Percentiles rank a stretch among this genome's conserved stretches.
Conservation (phyloP, 1,140 invertebrate species). For the Gryon sp. region DNA sequence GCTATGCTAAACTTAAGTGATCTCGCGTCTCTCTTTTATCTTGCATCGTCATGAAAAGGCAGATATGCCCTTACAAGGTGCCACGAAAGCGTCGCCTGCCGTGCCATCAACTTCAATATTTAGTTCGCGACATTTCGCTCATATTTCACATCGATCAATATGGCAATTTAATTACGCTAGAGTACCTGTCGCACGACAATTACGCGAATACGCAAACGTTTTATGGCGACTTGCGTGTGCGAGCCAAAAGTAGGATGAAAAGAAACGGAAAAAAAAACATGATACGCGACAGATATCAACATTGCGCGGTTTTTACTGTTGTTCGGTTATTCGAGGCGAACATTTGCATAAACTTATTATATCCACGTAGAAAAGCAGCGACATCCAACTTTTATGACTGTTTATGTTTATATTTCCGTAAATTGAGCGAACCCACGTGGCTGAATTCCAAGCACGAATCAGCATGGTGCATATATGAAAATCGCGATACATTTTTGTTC, state of each 20-base stretch:
- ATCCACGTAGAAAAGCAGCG: conserved; percentile 6
- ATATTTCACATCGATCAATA: conserved; percentile 56
- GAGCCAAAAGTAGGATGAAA: too few relatives aligned
- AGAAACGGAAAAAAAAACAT: too few relatives aligned
- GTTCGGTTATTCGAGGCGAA: conserved; percentile 11
- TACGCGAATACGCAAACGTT: conserved; percentile 48
- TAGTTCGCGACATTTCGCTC: conserved; percentile 36
- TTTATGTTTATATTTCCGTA: conserved; percentile 35
- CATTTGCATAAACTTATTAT: conserved; percentile 53
- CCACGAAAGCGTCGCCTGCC: conserved; percentile 28
- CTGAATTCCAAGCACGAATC: too few relatives aligned
- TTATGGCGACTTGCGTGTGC: conserved; percentile 10
- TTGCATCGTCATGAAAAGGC: conserved; percentile 54
- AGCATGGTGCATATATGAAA: too few relatives aligned
- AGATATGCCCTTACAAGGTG: conserved; percentile 54
- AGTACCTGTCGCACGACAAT: conserved; percentile 34
- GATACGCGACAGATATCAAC: too few relatives aligned
- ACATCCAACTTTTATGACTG: conserved; percentile 25
- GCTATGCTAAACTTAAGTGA: conserved; percentile 64
- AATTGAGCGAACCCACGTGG: conserved; percentile 27
- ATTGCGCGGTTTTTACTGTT: conserved; percentile 28
- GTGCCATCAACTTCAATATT: conserved; percentile 42
- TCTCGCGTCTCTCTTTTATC: conserved; percentile 60
- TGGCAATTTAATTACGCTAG: conserved; percentile 51
- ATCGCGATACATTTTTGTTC: too few relatives aligned